phyloP scores from a whole-genome alignment of 2,113 vertebrate species.

The Thinocorus orbignyianus region DNA sequence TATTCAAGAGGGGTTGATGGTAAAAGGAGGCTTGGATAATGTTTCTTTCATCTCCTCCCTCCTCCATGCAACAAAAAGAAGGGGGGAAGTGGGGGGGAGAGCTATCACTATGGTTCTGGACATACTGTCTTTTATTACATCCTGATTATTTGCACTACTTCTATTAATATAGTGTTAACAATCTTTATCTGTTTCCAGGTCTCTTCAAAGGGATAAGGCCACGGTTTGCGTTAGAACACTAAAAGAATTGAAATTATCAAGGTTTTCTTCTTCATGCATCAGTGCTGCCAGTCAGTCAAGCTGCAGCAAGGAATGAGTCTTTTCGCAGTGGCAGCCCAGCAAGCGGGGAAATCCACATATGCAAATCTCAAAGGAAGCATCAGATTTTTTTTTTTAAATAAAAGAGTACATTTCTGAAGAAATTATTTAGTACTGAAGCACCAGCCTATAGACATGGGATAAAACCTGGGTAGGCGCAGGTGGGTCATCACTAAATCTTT shows the following conservation, averaged over 20 bases:
- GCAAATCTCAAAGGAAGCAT: background rate
- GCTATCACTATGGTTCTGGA: background rate
- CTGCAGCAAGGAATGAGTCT: background rate
- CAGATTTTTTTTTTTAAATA: background rate
- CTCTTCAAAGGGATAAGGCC: background rate
- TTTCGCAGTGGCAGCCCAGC: background rate
- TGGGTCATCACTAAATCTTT: background rate
- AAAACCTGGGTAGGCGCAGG: background rate
- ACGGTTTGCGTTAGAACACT: background rate
- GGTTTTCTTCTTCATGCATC: background rate
- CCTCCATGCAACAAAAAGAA: background rate
- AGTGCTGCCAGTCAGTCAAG: background rate
- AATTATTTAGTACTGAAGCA: background rate
- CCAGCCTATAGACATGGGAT: background rate
- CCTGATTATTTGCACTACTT: background rate
- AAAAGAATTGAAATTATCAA: background rate
- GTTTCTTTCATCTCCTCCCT: background rate
- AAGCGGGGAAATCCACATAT: background rate
- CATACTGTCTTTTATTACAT: background rate
- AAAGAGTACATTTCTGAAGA: background rate
- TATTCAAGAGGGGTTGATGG: background rate
- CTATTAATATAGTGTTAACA: background rate
- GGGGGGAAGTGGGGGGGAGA: background rate
- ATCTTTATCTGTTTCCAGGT: background rate
- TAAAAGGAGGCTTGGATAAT: constrained; percentile 4